These are phyloP conservation scores for Leptopilina drosophilae DNA, from an alignment of 2,888 invertebrate genomes.

Conservation along the genomic window DNA sequence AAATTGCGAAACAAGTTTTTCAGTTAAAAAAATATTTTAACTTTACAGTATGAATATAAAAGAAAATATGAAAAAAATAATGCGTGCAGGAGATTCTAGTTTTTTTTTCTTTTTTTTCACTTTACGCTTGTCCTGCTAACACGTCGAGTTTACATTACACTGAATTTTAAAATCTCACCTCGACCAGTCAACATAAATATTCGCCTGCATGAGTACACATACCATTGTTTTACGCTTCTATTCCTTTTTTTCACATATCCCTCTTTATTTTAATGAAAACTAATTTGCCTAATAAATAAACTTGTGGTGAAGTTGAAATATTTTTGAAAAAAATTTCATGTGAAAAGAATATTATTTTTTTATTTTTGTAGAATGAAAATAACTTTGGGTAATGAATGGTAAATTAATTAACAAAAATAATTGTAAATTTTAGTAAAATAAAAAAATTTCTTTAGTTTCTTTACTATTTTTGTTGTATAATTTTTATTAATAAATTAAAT, in stretches of 20 bases:
- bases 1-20: no score
- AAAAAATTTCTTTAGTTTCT: no score
- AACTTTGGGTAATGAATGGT: no score
- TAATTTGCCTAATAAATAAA: background rate
- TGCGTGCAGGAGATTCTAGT: background rate
- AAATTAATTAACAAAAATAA: no score
- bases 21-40: no score
- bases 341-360: no score
- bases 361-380: no score
- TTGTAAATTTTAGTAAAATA: no score
- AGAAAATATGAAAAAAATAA: background rate
- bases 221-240: background rate
- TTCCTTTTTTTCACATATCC: no score
- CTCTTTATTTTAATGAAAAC: background rate
- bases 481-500: no score
- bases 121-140: slow-evolving; percentile 7
- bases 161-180: slow-evolving; percentile 9
- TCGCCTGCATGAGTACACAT: background rate
- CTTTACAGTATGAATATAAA: background rate
- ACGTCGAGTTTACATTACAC: background rate
- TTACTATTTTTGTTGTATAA: no score
- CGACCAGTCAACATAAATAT: slow-evolving; percentile 5
- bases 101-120: background rate
- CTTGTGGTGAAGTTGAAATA: no score
- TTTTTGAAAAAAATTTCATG: background rate